A percentile compares a stretch with the other conserved stretches of the same genome.
Evolutionary conservation across 2,113 vertebrate genomes (phyloP).

Genomic region (Tympanuchus pallidicinctus): DNA sequence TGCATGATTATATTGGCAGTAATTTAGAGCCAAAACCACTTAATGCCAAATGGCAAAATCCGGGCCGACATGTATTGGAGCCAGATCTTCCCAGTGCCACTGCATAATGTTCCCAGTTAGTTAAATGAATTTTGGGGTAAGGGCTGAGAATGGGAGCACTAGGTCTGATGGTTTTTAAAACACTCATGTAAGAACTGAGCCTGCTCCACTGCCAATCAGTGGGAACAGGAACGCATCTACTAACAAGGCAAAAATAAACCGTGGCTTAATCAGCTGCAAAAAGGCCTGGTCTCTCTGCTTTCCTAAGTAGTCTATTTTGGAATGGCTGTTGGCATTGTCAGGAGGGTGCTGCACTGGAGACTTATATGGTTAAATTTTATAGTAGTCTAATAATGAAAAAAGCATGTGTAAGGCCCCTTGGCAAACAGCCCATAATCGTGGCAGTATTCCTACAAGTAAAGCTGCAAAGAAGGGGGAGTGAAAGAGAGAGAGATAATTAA

Average conservation of each 20-base stretch:
- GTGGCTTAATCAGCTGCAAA: constrained; percentile 55
- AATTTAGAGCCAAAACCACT: not conserved
- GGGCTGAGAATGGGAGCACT: not conserved
- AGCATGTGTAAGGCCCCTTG: constrained; percentile 65
- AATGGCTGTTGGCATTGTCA: constrained; percentile 55
- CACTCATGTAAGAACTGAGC: not conserved
- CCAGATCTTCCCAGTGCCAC: not conserved
- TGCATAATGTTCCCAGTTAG: not conserved
- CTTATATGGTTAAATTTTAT: constrained; percentile 73
- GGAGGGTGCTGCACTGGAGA: constrained; percentile 28
- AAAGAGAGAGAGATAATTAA: constrained; percentile 56
- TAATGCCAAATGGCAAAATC: not conserved
- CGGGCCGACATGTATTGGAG: not conserved
- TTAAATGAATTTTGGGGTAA: not conserved
- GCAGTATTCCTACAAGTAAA: constrained; percentile 42
- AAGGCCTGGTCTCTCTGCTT: constrained; percentile 4
- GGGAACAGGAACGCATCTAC: not conserved
- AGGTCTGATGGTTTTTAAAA: not conserved
- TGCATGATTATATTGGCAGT: not conserved
- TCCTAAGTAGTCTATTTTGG: constrained; percentile 61
- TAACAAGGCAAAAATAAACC: constrained; percentile 54
- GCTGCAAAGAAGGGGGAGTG: not conserved
- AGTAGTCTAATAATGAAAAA: constrained; percentile 70
- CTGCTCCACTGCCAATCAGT: not conserved
- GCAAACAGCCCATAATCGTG: constrained; percentile 25